These are phyloP conservation scores for Syngnathoides biaculeatus DNA, from an alignment of 2,113 vertebrate species.

Conservation along the genomic window DNA sequence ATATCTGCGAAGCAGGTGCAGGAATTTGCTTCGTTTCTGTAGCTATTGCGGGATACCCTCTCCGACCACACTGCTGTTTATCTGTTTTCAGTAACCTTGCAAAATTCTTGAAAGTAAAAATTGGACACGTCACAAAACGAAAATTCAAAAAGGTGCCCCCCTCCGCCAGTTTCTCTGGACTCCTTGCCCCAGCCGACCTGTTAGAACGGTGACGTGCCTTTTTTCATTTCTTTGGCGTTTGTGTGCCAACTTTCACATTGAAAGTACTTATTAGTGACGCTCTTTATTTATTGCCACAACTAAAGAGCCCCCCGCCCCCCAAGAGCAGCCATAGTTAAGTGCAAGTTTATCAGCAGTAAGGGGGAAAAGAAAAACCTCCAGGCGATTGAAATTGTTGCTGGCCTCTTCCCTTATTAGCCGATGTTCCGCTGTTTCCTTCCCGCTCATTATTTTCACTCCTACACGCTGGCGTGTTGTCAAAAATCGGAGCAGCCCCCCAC, in stretches of 20 bases:
- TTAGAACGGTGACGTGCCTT: too few species aligned
- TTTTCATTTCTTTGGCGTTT: neutral
- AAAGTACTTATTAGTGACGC: neutral
- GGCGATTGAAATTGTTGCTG: neutral
- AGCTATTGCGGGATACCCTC: too few species aligned
- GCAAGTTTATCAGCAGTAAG: neutral
- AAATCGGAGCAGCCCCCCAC: neutral
- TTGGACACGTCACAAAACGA: too few species aligned
- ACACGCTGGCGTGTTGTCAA: neutral
- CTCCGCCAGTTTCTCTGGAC: too few species aligned
- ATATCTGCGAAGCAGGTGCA: too few species aligned
- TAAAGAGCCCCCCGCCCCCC: neutral
- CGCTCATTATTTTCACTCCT: constrained; percentile 20
- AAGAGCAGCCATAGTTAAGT: neutral
- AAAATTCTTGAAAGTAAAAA: too few species aligned
- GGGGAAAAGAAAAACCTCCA: neutral
- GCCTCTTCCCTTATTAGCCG: neutral
- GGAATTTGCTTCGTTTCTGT: too few species aligned
- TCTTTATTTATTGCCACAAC: neutral
- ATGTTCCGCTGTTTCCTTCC: neutral
- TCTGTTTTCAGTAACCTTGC: too few species aligned
- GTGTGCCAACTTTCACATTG: neutral
- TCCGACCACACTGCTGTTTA: too few species aligned
- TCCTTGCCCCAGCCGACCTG: too few species aligned
- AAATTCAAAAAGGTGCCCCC: too few species aligned